These are phyloP conservation scores for Decapterus maruadsi DNA, from an alignment of 2,797 vertebrate species.

Conservation along the genomic window DNA sequence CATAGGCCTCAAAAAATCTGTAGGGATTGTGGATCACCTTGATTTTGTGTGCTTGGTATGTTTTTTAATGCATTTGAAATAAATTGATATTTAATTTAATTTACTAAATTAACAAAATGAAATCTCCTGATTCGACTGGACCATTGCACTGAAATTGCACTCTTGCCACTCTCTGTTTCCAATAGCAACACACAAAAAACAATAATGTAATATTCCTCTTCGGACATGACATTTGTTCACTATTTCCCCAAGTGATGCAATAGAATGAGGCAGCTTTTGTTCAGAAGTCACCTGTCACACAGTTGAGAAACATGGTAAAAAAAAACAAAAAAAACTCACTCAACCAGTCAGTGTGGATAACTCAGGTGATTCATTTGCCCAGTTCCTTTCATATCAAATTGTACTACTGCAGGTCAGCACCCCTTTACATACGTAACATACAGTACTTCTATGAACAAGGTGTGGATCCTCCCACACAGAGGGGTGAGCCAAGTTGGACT, in stretches of 20 bases:
- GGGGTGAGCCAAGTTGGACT: slow-evolving; percentile 7
- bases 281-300: not conserved
- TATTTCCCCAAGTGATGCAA: not conserved
- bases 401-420: not conserved
- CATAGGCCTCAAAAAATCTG: too few species aligned
- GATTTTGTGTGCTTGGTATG: too few species aligned
- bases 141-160: too few species aligned
- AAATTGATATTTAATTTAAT: too few species aligned
- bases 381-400: not conserved
- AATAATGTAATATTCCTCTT: not conserved
- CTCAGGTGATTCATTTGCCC: not conserved
- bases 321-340: slow-evolving; percentile 28
- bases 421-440: not conserved
- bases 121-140: too few species aligned
- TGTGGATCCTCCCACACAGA: not conserved
- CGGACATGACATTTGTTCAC: not conserved
- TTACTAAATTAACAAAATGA: too few species aligned
- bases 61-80: too few species aligned
- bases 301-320: slow-evolving; percentile 12
- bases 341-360: slow-evolving; percentile 39
- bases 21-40: too few species aligned
- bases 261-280: not conserved
- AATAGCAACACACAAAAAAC: not conserved
- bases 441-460: not conserved
- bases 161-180: not conserved